These are phyloP conservation scores for Siniperca undulata DNA, from an alignment of 2,797 vertebrate species.

Conservation along the genomic window DNA sequence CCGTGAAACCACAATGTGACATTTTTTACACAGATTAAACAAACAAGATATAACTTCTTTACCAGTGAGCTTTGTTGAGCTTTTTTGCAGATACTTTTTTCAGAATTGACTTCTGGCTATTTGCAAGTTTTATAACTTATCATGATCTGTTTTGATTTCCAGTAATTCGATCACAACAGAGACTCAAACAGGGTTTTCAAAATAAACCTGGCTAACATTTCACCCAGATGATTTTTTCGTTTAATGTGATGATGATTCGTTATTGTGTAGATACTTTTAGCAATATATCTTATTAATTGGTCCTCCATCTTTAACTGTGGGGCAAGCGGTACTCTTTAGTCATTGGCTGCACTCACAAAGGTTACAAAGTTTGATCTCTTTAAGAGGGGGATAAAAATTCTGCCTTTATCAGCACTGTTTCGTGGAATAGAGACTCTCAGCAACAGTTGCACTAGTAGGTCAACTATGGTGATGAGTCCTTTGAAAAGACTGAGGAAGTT, in stretches of 20 bases:
- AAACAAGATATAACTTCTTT: neutral
- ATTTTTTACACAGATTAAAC: neutral
- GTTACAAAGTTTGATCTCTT: neutral
- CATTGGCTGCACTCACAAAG: neutral
- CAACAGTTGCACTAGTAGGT: neutral
- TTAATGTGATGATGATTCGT: neutral
- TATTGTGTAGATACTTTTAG: too few species aligned
- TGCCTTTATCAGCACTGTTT: neutral
- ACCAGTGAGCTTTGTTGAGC: too few species aligned
- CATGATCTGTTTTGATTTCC: neutral
- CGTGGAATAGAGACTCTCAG: neutral
- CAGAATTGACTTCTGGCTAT: neutral
- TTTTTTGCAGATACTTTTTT: neutral
- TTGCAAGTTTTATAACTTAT: neutral
- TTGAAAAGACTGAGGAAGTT: neutral
- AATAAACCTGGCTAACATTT: neutral
- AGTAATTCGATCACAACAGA: neutral
- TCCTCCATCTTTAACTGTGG: neutral
- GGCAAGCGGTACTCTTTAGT: neutral
- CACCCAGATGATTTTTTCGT: neutral
- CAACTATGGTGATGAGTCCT: neutral
- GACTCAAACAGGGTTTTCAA: neutral
- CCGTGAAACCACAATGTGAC: neutral
- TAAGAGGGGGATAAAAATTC: neutral
- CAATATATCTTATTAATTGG: too few species aligned